Percentiles rank a stretch among this genome's conserved stretches.
These are phyloP conservation scores for Pseudorhiza aurosa DNA, from an alignment of 30 jellyfish, hydroid and myxozoan genomes.

Conservation along the genomic window DNA sequence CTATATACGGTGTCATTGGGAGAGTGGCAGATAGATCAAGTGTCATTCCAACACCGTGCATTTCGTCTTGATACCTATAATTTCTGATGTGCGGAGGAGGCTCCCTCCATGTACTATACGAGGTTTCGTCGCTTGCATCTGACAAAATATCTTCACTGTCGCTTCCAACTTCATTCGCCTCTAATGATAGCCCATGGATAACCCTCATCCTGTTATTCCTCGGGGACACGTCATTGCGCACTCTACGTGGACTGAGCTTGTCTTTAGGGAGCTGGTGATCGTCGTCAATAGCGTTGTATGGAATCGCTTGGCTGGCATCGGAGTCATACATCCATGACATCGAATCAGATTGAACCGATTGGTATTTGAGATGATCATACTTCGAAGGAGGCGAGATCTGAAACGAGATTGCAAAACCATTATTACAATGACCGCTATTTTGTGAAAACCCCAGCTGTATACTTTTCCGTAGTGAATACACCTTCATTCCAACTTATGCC, in stretches of 20 bases:
- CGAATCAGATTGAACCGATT: conserved; percentile 79
- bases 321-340: conserved; percentile 98
- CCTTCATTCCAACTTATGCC: no score
- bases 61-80: conserved; percentile 93
- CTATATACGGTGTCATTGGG: conserved; percentile 89
- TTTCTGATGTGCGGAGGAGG: conserved; percentile 92
- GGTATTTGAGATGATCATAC: conserved; percentile 49
- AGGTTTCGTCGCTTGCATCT: conserved; percentile 93
- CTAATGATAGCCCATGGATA: conserved; percentile 33
- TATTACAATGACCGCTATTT: neutral
- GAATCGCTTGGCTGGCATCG: conserved; percentile 56
- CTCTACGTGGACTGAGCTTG: conserved; percentile 32
- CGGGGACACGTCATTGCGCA: conserved; percentile 41
- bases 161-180: conserved; percentile 35
- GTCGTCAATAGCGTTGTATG: neutral
- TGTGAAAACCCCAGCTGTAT: no score
- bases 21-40: conserved; percentile 82
- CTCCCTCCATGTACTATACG: conserved; percentile 75
- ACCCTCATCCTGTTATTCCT: neutral
- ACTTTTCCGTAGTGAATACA: no score
- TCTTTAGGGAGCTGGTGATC: neutral
- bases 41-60: conserved; percentile 85
- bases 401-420: neutral
- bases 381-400: conserved; percentile 57
- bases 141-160: conserved; percentile 86